Evolutionary conservation across 2,888 invertebrate species (phyloP).

Genomic region (Drosophila meridionalis): DNA sequence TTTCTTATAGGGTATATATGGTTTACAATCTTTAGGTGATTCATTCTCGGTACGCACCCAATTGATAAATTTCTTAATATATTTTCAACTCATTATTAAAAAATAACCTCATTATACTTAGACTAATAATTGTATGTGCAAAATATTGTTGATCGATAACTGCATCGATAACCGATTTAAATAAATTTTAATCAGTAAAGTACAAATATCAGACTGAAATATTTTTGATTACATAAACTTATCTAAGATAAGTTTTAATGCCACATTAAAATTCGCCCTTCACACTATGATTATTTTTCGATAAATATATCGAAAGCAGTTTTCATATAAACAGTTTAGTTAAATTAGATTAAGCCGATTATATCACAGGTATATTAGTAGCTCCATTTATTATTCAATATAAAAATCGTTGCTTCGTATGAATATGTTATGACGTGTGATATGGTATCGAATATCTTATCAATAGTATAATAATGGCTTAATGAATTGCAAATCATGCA

Average conservation of each 20-base stretch:
- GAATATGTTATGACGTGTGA: no score
- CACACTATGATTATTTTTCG: neutral
- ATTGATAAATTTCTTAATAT: neutral
- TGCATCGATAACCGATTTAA: neutral
- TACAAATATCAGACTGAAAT: neutral
- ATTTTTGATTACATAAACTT: no score
- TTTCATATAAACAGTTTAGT: no score
- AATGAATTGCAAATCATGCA: no score
- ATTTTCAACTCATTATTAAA: neutral
- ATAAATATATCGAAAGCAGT: neutral
- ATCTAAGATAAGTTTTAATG: no score
- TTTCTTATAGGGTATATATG: slow-evolving; percentile 2
- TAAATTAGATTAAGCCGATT: no score
- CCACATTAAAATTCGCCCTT: no score
- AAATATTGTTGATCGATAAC: neutral
- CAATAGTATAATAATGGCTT: no score
- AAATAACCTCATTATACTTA: neutral
- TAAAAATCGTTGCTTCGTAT: no score
- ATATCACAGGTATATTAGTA: no score
- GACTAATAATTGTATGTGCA: neutral
- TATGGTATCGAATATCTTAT: no score
- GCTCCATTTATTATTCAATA: no score
- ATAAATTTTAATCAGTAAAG: neutral
- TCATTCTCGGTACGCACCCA: neutral
- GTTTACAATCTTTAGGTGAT: neutral